Evolutionary conservation across 2,113 vertebrate genomes (phyloP).

Genomic region (Tragelaphus buxtoni): DNA sequence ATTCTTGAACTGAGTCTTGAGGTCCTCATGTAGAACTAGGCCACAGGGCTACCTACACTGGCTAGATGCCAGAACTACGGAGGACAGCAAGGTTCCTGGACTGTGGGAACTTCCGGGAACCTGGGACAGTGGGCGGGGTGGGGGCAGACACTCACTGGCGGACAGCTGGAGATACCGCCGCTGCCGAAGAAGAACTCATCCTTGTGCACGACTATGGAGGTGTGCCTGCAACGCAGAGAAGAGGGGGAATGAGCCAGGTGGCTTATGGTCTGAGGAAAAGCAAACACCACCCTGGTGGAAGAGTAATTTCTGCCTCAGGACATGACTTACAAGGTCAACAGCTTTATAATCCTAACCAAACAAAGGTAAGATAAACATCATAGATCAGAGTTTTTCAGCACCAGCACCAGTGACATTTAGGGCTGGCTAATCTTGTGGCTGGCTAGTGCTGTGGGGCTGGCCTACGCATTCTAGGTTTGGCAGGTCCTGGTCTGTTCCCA

Average conservation of each 20-base stretch:
- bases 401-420: background rate
- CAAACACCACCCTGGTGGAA: background rate
- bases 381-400: background rate
- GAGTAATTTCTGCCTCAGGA: background rate
- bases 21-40: background rate
- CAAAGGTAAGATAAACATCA: background rate
- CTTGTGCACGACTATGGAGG: conserved; percentile 91
- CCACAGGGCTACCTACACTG: background rate
- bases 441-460: background rate
- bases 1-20: background rate
- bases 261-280: background rate
- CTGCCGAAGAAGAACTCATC: conserved; percentile 94
- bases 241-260: background rate
- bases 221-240: conserved; percentile 86
- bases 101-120: background rate
- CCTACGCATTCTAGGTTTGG: background rate
- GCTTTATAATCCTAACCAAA: background rate
- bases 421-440: background rate
- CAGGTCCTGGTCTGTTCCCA: background rate
- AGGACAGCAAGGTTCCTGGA: background rate
- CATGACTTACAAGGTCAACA: conserved; percentile 1
- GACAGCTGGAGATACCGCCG: conserved; percentile 89
- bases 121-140: background rate
- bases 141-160: conserved; percentile 86
- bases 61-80: background rate